phyloP scores from a whole-genome alignment of 2,113 vertebrate species.

The Mus spicilegus region DNA sequence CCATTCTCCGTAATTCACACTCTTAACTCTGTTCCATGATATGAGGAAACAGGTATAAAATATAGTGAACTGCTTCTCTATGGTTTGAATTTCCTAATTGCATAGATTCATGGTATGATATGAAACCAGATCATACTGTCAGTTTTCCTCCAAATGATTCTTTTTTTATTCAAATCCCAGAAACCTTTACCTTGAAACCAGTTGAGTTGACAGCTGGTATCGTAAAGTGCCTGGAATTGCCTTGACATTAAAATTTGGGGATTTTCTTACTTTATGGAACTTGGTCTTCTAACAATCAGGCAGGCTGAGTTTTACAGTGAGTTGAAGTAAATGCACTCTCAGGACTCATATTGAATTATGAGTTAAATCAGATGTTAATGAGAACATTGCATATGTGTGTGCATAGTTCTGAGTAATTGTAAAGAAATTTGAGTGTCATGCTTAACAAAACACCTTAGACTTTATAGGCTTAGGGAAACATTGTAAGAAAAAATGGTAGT shows the following conservation, averaged over 20 bases:
- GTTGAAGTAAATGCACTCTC: background rate
- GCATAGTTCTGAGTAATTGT: background rate
- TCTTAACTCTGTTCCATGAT: background rate
- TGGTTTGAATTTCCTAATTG: background rate
- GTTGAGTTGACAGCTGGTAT: background rate
- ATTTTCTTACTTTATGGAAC: background rate
- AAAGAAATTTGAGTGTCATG: background rate
- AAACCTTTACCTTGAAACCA: constrained; percentile 38
- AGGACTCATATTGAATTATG: background rate
- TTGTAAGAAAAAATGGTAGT: background rate
- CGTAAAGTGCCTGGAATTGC: background rate
- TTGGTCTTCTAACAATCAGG: background rate
- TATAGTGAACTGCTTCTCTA: constrained; percentile 6
- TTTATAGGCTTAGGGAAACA: background rate
- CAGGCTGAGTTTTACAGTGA: background rate
- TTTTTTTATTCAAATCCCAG: background rate
- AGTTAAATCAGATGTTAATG: background rate
- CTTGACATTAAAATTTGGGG: constrained; percentile 10
- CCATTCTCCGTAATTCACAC: constrained; percentile 30
- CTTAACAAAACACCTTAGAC: background rate
- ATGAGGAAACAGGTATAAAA: constrained; percentile 43
- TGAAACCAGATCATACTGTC: background rate
- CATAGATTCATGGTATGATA: background rate
- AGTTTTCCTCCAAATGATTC: background rate
- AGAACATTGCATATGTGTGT: background rate